Evolutionary conservation across 2,113 vertebrate genomes (phyloP).

Genomic region (Amia ocellicauda): DNA sequence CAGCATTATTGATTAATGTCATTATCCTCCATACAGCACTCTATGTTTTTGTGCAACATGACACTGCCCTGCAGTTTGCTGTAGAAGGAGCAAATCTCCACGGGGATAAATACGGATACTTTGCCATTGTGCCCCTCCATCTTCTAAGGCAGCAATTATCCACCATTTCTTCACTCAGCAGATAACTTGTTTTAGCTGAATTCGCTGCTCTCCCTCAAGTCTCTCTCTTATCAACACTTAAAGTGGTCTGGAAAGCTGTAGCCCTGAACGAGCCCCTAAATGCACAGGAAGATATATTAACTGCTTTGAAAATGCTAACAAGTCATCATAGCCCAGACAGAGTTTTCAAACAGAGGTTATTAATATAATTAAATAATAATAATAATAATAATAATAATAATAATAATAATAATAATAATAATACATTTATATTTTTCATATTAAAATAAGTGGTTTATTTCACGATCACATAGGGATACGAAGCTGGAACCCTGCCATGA

Average conservation of each 20-base stretch:
- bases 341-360: not conserved
- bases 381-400: too few relatives aligned
- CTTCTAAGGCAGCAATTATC: slow-evolving; percentile 13
- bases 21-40: slow-evolving; percentile 33
- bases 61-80: slow-evolving; percentile 14
- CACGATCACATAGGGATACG: too few relatives aligned
- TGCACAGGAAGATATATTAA: not conserved
- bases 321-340: not conserved
- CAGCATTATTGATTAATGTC: slow-evolving; percentile 46
- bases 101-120: not conserved
- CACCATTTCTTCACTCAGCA: not conserved
- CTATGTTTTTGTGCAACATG: slow-evolving; percentile 28
- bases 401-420: too few relatives aligned
- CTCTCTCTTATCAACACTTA: not conserved
- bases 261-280: not conserved
- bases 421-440: too few relatives aligned
- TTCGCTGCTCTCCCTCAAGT: not conserved
- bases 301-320: not conserved
- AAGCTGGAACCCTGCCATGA: too few relatives aligned
- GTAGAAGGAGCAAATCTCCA: not conserved
- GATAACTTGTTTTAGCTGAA: slow-evolving; percentile 1
- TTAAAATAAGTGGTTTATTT: too few relatives aligned
- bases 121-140: not conserved
- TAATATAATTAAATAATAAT: too few relatives aligned
- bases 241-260: slow-evolving; percentile 1